Evolutionary conservation across 2,113 vertebrate genomes (phyloP), one percentile per base, ranked within the genome.

Genomic region (Mirza zaza): DNA sequence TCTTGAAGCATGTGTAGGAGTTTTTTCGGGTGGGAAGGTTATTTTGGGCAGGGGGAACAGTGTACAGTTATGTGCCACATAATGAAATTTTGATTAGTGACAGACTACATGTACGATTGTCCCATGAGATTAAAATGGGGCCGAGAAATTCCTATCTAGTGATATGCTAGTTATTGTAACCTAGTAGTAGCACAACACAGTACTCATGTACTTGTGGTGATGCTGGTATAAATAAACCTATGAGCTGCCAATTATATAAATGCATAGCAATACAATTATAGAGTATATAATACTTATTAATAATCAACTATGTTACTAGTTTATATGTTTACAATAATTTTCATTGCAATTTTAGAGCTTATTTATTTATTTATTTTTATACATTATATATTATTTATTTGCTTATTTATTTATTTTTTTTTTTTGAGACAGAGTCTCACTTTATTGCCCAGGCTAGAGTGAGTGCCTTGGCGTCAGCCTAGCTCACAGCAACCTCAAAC

Each of bases 11-110:
- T 83, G 29, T 55, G 29, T 89, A 91, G 84, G 52, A 77, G 36
- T 96, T 93, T 75, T 75, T 90, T n/a, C 71, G 91, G 89, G 65
- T 83, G 25, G 73, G 42, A 71, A 90, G 86, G 15, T 91, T 86
- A 73, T 75, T 88, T 95, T 20, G 81, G 81, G n/a, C 55, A 82
- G 86, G 82, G n/a, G 65, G 63, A 84, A n/a, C 27, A 34, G 25
- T 50, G 25, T 71, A 73, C 12, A 73, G 39, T 42, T 42, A 73
- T 27, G 23, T 3, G 11, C 70, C 23, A 23, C 23, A 42, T 73
- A 73, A 27, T 73, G 27, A 48, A 27, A 27, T 75, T 75, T 75
- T 29, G 25, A 27, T 29, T 27, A 75, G 29, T 25, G 42, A 8
- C 73, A 75, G 27, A 27, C 27, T 45, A 4, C 42, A 32, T 29